phyloP scores from a whole-genome alignment of 1,140 invertebrate genomes.

The Melipona quadrifasciata region DNA sequence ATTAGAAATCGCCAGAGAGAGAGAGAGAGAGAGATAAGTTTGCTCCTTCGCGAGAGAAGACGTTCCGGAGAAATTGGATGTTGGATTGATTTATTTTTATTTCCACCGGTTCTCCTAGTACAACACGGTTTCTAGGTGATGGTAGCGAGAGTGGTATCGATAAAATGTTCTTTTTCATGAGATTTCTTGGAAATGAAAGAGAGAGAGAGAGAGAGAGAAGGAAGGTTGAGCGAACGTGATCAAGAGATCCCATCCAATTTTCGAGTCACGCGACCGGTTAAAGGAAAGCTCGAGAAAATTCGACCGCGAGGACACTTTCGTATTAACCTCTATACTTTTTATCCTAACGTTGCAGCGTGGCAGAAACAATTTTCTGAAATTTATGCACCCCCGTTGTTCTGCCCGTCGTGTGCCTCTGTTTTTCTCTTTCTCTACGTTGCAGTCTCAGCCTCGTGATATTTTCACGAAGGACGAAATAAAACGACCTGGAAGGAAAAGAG shows the following conservation, averaged over 20 bases:
- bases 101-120: neutral
- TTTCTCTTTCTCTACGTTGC: slow-evolving; percentile 22
- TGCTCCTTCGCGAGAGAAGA: neutral
- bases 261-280: slow-evolving; percentile 70
- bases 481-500: neutral
- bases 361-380: slow-evolving; percentile 77
- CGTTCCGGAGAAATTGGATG: neutral
- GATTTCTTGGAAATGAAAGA: neutral
- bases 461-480: slow-evolving; percentile 61
- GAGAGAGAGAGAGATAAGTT: neutral
- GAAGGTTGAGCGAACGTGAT: slow-evolving; percentile 38
- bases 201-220: neutral
- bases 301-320: slow-evolving; percentile 65
- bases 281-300: slow-evolving; percentile 69
- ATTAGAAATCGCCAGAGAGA: neutral
- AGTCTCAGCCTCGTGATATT: slow-evolving; percentile 69
- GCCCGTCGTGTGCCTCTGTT: neutral
- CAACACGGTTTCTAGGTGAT: neutral
- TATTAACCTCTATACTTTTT: slow-evolving; percentile 68
- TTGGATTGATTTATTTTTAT: neutral
- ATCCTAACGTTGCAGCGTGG: slow-evolving; percentile 61
- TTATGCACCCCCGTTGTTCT: slow-evolving; percentile 71
- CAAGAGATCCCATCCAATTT: slow-evolving; percentile 69
- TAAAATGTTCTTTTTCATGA: slow-evolving; percentile 9
- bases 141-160: neutral